These are phyloP conservation scores for Willowsia nigromaculata DNA, from an alignment of 2,888 invertebrate species.

Conservation along the genomic window DNA sequence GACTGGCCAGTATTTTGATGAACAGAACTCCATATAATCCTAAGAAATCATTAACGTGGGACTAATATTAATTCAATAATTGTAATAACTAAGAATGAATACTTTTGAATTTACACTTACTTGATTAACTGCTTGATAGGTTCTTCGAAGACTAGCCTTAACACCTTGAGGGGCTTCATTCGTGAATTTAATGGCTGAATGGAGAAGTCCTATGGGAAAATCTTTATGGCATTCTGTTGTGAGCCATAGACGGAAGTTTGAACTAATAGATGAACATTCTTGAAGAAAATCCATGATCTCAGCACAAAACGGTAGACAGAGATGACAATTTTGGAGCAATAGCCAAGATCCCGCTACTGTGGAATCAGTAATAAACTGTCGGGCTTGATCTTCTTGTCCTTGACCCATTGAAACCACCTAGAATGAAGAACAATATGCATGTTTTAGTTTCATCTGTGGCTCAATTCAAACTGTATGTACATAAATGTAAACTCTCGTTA, in stretches of 20 bases:
- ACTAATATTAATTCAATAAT: too few species aligned
- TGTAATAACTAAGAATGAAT: too few species aligned
- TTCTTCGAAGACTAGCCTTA: constrained; percentile 94
- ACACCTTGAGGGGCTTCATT: constrained; percentile 99
- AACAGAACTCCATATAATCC: constrained; percentile 95
- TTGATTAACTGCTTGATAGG: constrained; percentile 92
- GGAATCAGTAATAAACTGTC: constrained; percentile 89
- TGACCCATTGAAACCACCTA: constrained; percentile 96
- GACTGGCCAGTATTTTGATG: constrained; percentile 95
- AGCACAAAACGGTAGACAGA: constrained; percentile 95
- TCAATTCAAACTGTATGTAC: neutral
- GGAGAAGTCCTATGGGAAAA: constrained; percentile 91
- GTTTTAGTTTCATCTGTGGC: neutral
- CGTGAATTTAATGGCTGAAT: constrained; percentile 98
- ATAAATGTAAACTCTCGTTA: neutral
- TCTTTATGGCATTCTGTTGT: constrained; percentile 96
- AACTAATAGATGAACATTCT: constrained; percentile 90
- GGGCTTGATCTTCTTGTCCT: constrained; percentile 94
- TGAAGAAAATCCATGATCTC: constrained; percentile 94
- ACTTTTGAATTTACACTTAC: constrained; percentile 77
- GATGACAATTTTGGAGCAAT: constrained; percentile 95
- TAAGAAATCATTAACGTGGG: too few species aligned
- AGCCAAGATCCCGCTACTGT: constrained; percentile 94
- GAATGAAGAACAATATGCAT: neutral
- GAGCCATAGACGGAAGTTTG: constrained; percentile 93